Percentiles rank a stretch among this genome's conserved stretches.
These are phyloP conservation scores for Hermaeophaga mercurialis DNA, from an alignment of 2,888 invertebrate genomes.

Conservation along the genomic window DNA sequence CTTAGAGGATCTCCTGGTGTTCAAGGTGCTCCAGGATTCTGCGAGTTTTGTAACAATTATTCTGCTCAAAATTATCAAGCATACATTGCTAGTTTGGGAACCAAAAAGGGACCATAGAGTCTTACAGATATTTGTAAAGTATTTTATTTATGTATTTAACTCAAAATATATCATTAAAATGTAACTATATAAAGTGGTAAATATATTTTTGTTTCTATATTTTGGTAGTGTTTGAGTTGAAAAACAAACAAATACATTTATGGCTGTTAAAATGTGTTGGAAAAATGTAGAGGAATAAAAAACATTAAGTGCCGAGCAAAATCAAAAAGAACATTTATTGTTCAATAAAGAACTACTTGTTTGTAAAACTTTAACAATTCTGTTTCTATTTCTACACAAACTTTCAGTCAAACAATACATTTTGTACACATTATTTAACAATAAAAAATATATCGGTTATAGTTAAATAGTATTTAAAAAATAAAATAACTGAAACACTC, in stretches of 20 bases:
- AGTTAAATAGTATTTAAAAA: constrained; percentile 7
- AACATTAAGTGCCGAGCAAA: constrained; percentile 4
- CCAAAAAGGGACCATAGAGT: constrained; percentile 18
- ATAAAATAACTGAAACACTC: neutral
- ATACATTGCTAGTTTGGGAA: constrained; percentile 24
- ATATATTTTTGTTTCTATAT: no score
- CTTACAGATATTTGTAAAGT: no score
- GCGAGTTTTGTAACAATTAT: constrained; percentile 68
- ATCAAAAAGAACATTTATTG: constrained; percentile 24
- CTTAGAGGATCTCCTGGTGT: constrained; percentile 67
- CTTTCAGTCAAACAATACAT: constrained; percentile 42
- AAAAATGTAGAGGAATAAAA: no score
- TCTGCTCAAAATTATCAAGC: constrained; percentile 60
- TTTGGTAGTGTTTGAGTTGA: no score
- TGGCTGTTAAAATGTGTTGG: no score
- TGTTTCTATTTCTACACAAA: constrained; percentile 41
- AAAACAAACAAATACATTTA: no score
- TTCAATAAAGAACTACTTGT: constrained; percentile 46
- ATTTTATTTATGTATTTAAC: no score
- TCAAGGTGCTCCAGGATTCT: constrained; percentile 69
- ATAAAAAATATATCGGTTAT: constrained; percentile 17
- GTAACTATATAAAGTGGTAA: no score
- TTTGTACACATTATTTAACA: constrained; percentile 39
- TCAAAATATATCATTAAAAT: no score
- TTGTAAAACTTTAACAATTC: constrained; percentile 50